These are phyloP conservation scores for Clangula hyemalis DNA, from an alignment of 2,797 vertebrate genomes.

Conservation along the genomic window DNA sequence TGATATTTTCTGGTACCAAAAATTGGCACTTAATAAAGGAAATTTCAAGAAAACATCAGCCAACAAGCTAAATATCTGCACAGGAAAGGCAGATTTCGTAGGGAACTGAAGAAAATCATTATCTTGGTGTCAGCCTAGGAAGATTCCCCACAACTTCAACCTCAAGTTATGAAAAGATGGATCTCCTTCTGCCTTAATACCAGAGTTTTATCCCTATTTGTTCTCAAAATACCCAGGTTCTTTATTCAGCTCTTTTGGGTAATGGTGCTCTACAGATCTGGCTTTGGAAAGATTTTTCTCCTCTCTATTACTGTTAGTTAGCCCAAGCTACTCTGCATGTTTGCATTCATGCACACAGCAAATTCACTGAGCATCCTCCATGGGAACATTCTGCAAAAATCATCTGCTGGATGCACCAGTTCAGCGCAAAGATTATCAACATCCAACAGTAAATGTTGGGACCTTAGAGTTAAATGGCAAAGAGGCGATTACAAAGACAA, in stretches of 20 bases:
- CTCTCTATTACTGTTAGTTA: background rate
- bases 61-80: background rate
- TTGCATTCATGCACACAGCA: background rate
- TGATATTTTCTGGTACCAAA: background rate
- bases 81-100: background rate
- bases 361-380: background rate
- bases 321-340: background rate
- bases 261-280: background rate
- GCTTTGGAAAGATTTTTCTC: background rate
- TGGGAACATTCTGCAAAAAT: background rate
- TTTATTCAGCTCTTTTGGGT: background rate
- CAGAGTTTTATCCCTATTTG: background rate
- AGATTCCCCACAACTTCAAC: background rate
- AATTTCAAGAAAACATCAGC: background rate
- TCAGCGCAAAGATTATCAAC: background rate
- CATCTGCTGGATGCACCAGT: background rate
- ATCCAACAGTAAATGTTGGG: background rate
- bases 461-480: background rate
- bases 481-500: background rate
- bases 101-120: background rate
- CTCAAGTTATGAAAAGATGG: background rate
- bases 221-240: background rate
- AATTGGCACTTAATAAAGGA: background rate
- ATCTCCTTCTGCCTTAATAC: background rate
- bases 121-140: background rate